Percentiles rank a stretch among this genome's conserved stretches.
Conservation (phyloP, 2,113 vertebrate genomes). For the Hydropotes inermis region DNA sequence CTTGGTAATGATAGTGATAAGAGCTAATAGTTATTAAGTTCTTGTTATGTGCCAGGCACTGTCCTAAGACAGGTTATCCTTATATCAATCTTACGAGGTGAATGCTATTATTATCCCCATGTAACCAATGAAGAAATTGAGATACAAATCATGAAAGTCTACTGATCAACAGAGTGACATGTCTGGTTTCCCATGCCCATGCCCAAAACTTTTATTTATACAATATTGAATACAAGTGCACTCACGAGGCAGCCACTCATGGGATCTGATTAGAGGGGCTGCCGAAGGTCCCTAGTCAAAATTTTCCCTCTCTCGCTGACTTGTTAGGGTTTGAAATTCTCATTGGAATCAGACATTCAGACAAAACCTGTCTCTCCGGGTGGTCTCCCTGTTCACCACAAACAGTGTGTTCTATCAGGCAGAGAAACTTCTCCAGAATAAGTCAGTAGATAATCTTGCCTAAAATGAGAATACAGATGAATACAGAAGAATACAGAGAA, state of each 20-base stretch:
- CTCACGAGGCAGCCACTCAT: neutral
- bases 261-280: neutral
- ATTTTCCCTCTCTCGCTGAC: neutral
- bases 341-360: neutral
- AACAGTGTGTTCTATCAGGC: neutral
- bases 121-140: slow-evolving; percentile 2
- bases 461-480: neutral
- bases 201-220: neutral
- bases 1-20: neutral
- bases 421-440: neutral
- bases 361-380: neutral
- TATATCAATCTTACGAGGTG: neutral
- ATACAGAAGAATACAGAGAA: neutral
- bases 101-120: neutral
- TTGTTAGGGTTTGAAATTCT: neutral
- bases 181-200: neutral
- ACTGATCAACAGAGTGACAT: neutral
- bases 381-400: neutral
- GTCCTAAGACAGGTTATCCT: neutral
- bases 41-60: neutral
- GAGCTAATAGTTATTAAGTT: neutral
- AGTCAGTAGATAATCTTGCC: neutral
- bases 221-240: neutral
- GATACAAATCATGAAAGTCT: neutral
- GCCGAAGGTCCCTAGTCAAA: neutral